A percentile compares a stretch with the other conserved stretches of the same genome.
These are phyloP conservation scores for Blennius ocellaris DNA, from an alignment of 2,113 vertebrate genomes.

Conservation along the genomic window DNA sequence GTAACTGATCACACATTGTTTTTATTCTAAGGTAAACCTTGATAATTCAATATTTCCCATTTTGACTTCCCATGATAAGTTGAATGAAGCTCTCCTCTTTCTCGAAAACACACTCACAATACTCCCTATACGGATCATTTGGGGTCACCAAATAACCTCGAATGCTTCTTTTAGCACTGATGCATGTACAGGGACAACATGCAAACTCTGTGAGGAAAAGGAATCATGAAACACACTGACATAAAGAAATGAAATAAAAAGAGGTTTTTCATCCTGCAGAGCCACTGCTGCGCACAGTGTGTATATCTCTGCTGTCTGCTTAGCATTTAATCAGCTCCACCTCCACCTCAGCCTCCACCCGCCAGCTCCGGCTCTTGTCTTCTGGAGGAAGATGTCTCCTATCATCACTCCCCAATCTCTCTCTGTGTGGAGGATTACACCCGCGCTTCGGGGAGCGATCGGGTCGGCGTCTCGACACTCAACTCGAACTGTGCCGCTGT, in stretches of 20 bases:
- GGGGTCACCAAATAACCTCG: no score
- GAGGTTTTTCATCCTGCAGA: constrained; percentile 6
- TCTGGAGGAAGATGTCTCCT: constrained; percentile 17
- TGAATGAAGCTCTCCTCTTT: no score
- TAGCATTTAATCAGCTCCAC: constrained; percentile 48
- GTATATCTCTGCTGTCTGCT: constrained; percentile 24
- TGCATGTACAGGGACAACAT: no score
- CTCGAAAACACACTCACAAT: no score
- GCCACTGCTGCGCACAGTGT: neutral
- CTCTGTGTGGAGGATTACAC: neutral
- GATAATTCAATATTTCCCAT: no score
- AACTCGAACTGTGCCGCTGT: constrained; percentile 1
- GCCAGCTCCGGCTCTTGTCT: constrained; percentile 6
- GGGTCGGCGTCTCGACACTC: constrained; percentile 16
- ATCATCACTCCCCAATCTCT: constrained; percentile 37
- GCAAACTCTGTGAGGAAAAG: no score
- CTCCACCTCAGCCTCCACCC: constrained; percentile 19
- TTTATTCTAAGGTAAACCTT: no score
- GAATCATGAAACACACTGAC: neutral
- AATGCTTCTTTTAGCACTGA: no score
- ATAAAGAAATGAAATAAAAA: no score
- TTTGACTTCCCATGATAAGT: no score
- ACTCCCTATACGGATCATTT: no score
- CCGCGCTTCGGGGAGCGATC: constrained; percentile 4
- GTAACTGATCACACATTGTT: no score